Base-by-base conservation (phyloP, 2,888 invertebrate species). In the Xestobium rufovillosum region DNA sequence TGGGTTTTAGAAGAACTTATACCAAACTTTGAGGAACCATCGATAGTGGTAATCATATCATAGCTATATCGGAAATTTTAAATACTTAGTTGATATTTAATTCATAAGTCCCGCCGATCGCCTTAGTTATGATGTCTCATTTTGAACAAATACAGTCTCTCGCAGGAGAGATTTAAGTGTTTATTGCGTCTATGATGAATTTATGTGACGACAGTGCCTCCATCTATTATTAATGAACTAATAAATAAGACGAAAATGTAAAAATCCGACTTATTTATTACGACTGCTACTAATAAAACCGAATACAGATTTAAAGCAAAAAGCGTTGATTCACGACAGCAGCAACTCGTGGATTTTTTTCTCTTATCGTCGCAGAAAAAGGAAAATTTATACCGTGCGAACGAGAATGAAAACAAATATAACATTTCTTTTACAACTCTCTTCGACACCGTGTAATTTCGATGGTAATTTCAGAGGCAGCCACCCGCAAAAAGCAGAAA, bases 371-470 rank as follows among this genome's bases (percentile, higher is more conserved):
- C 32, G 42, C 39, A 48, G 49, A 50, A 56, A 57, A 56, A 51
- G 47, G 49, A 42, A 52, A 54, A 59, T 59, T 60, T 60, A 59
- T 59, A 53, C 58, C 56, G 59, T 59, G 59, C 56, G 59, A 60
- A 59, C 55, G 54, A 43, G 55, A 55, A 57, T 55, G 57, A 57
- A 55, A 58, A 56, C 55, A 57, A 56, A 56, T 51, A 56, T 56
- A 56, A 53, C 53, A 51, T 56, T 56, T 58, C 56, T 58, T 58
- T 56, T 53, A 51, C 50, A 49, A 49, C 50, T 50, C 49, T 49
- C 51, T 51, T 49, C 55, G 50, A 56, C 57, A 57, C 55, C 49
- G 46, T 50, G 53, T 53, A 52, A 56, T 56, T 55, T 52, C 56
- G 51, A 57, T 56, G 53, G 46, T 55, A 56, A 58, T 57, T 43